A percentile compares a stretch with the other conserved stretches of the same genome.
Evolutionary conservation across 2,113 vertebrate genomes (phyloP).

Genomic region (Corvus hawaiiensis): DNA sequence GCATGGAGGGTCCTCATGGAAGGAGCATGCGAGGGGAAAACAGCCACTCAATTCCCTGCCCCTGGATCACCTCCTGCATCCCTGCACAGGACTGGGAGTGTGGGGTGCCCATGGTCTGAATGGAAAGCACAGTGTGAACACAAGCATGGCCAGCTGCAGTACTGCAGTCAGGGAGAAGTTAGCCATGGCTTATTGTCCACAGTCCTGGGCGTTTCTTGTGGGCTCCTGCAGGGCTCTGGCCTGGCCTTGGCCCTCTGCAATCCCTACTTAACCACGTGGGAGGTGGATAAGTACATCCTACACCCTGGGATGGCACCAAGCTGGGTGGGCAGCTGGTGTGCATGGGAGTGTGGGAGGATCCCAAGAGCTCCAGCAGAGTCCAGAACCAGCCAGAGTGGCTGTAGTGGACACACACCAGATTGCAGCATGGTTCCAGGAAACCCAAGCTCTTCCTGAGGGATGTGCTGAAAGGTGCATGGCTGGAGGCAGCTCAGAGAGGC

Average conservation of each 20-base stretch:
- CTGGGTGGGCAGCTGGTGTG: not conserved
- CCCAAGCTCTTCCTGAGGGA: not conserved
- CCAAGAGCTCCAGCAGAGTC: not conserved
- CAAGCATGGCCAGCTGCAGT: not conserved
- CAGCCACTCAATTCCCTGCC: not conserved
- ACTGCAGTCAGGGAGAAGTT: not conserved
- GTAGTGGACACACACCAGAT: not conserved
- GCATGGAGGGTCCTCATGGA: not conserved
- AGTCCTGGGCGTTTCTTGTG: not conserved
- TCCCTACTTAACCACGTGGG: not conserved
- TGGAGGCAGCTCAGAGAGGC: not conserved
- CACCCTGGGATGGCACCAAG: not conserved
- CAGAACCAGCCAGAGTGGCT: not conserved
- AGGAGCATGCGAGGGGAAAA: accelerated
- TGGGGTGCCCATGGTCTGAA: accelerated
- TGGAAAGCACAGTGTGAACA: not conserved
- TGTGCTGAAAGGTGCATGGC: not conserved
- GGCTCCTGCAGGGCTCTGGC: not conserved
- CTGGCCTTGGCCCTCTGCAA: not conserved
- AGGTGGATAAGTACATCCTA: accelerated
- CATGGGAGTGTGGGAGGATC: accelerated
- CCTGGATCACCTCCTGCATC: not conserved
- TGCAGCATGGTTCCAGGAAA: not conserved
- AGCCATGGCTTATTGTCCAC: not conserved
- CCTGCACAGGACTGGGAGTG: not conserved